Percentiles rank a stretch among this genome's conserved stretches.
Conservation (phyloP, 2,113 vertebrate genomes). For the Bolborhynchus lineola region DNA sequence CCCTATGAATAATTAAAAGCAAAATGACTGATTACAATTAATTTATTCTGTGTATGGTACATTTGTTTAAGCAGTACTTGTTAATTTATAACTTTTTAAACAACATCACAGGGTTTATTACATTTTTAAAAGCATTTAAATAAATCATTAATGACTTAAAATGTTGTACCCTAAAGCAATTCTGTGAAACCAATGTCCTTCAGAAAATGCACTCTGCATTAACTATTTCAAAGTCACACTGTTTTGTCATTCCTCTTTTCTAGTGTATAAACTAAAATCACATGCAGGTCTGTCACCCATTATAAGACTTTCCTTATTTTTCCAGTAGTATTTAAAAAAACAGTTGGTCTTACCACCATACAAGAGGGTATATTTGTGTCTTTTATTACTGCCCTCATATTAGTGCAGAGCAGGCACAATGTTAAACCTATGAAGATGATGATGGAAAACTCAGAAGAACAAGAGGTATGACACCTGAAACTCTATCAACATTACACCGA, state of each 20-base stretch:
- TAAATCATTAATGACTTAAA: constrained; percentile 42
- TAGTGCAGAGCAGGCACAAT: neutral
- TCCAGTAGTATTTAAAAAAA: neutral
- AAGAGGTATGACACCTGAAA: neutral
- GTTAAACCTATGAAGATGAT: neutral
- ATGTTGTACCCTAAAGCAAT: neutral
- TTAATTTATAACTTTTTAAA: constrained; percentile 47
- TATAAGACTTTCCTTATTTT: neutral
- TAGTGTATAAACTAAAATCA: neutral
- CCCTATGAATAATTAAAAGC: constrained; percentile 77
- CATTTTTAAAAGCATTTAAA: constrained; percentile 12
- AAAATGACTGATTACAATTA: constrained; percentile 34
- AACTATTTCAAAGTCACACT: neutral
- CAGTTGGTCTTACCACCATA: neutral
- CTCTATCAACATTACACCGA: neutral
- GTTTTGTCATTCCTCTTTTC: constrained; percentile 15
- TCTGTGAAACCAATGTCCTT: neutral
- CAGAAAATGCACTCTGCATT: neutral
- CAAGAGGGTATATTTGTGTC: neutral
- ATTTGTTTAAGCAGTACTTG: constrained; percentile 1
- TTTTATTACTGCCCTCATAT: neutral
- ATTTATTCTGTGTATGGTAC: constrained; percentile 10
- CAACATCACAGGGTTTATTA: neutral
- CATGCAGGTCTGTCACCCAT: neutral
- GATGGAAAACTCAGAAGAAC: neutral